Conservation (phyloP, 2,797 vertebrate genomes). For the Hylomyscus alleni region DNA sequence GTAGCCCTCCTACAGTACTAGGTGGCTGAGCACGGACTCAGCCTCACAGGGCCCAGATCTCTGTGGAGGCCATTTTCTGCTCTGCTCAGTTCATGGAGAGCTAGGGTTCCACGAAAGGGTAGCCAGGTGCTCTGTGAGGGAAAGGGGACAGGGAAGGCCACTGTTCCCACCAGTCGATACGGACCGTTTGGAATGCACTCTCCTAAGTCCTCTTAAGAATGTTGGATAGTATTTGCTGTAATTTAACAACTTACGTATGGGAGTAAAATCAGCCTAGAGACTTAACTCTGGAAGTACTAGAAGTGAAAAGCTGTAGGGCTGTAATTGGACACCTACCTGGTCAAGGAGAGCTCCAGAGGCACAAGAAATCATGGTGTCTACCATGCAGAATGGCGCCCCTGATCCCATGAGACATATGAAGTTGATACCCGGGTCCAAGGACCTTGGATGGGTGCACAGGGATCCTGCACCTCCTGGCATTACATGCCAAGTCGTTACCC, state of each 20-base stretch:
- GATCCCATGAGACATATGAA: background rate
- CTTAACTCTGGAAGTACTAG: background rate
- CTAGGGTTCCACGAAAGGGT: background rate
- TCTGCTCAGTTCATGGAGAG: background rate
- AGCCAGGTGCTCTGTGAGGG: constrained; percentile 4
- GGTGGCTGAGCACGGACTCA: background rate
- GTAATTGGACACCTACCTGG: background rate
- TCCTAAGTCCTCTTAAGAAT: background rate
- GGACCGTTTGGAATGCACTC: accelerated
- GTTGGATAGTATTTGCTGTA: background rate
- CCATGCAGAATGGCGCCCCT: background rate
- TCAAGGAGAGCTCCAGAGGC: background rate
- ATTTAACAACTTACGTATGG: background rate
- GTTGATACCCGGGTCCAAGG: background rate
- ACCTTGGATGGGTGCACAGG: background rate
- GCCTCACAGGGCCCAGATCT: background rate
- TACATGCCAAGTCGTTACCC: background rate
- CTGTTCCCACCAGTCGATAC: background rate
- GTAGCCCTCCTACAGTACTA: background rate
- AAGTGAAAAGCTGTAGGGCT: background rate
- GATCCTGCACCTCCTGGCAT: background rate
- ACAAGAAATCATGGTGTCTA: accelerated
- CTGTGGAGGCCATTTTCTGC: background rate
- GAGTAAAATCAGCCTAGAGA: background rate
- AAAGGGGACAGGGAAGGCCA: background rate